A percentile compares a stretch with the other conserved stretches of the same genome.
Conservation (phyloP, 2,113 vertebrate genomes). For the Oceanodroma tethys region DNA sequence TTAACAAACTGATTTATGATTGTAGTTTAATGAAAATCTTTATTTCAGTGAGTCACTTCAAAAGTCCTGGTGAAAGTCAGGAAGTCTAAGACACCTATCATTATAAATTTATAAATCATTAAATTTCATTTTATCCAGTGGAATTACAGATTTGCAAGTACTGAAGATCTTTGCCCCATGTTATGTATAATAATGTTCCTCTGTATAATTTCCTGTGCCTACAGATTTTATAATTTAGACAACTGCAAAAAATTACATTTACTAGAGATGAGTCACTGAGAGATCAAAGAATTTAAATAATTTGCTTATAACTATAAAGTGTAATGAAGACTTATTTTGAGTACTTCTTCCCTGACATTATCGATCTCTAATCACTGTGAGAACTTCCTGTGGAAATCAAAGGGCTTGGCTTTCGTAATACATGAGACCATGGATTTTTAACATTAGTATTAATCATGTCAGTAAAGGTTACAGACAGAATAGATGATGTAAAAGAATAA, state of each 20-base stretch:
- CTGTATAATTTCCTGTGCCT: background rate
- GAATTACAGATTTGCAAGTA: background rate
- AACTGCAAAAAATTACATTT: background rate
- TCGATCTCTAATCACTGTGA: background rate
- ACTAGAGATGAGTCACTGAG: background rate
- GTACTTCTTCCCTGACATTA: background rate
- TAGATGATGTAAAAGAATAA: background rate
- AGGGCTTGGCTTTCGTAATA: background rate
- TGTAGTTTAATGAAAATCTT: background rate
- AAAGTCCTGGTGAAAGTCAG: background rate
- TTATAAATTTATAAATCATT: background rate
- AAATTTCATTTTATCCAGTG: background rate
- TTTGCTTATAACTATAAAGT: background rate
- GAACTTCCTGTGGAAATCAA: background rate
- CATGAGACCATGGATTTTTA: background rate
- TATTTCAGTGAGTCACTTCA: background rate
- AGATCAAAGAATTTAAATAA: background rate
- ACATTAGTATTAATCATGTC: background rate
- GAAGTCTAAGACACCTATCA: background rate
- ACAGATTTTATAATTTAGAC: background rate
- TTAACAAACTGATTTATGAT: background rate
- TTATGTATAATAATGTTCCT: background rate
- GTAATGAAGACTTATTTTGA: background rate
- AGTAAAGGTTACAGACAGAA: background rate
- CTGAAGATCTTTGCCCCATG: background rate